Evolutionary conservation across 2,888 invertebrate species (phyloP).

Genomic region (Oscheius onirici): DNA sequence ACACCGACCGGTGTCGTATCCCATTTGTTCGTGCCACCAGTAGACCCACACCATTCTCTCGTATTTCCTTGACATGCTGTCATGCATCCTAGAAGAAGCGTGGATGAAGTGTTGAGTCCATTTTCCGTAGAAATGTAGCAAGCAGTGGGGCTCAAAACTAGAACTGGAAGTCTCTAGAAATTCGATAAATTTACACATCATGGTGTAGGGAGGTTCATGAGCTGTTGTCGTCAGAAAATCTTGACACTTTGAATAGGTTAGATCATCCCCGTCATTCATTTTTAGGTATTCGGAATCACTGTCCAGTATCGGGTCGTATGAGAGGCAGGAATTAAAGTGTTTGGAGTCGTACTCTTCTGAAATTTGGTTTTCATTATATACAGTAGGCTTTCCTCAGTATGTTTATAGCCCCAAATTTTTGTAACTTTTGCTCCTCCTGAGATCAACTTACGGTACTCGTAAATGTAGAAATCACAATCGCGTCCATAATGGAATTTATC

Average conservation of each 20-base stretch:
- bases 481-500: slow-evolving; percentile 35
- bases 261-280: background rate
- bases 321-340: background rate
- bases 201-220: background rate
- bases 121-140: background rate
- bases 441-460: background rate
- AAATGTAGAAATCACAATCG: slow-evolving; percentile 23
- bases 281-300: background rate
- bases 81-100: background rate
- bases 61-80: background rate
- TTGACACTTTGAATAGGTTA: background rate
- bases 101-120: background rate
- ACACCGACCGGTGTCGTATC: no score
- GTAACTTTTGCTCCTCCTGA: no score
- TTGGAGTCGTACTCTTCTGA: background rate
- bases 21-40: no score
- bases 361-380: no score
- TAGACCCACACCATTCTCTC: no score
- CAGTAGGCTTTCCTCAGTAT: no score
- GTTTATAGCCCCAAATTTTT: no score
- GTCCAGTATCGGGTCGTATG: background rate
- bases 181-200: background rate
- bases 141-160: background rate
- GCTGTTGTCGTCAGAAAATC: background rate
- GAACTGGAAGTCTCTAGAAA: background rate